These are phyloP conservation scores for Polymixis lichenea DNA, from an alignment of 2,888 invertebrate species.

Conservation along the genomic window DNA sequence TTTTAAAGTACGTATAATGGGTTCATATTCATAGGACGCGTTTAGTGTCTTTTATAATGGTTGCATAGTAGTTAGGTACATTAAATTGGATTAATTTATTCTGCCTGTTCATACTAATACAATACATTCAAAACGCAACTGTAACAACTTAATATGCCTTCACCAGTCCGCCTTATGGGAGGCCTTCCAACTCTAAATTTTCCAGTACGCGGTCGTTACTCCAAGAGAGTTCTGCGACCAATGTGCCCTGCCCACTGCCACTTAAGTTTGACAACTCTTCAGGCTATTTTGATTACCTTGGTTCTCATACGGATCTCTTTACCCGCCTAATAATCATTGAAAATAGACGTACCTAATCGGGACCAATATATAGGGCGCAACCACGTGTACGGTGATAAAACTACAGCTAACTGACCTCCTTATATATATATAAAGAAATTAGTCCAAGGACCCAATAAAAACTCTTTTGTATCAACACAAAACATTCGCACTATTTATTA, in stretches of 20 bases:
- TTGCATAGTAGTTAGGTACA: not conserved
- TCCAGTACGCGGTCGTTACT: no score
- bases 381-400: slow-evolving; percentile 22
- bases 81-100: no score
- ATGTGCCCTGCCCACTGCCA: no score
- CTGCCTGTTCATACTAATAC: no score
- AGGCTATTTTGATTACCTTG: no score
- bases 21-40: slow-evolving; percentile 4
- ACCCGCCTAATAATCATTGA: not conserved
- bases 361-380: not conserved
- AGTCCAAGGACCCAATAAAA: slow-evolving; percentile 38
- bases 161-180: no score
- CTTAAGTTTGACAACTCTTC: no score
- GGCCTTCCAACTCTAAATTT: no score
- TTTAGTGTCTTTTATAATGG: not conserved
- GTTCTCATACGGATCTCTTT: no score
- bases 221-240: no score
- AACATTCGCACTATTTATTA: slow-evolving; percentile 49
- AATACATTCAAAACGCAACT: no score
- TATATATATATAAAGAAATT: slow-evolving; percentile 36
- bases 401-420: slow-evolving; percentile 17
- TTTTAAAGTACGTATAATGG: slow-evolving; percentile 6
- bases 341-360: not conserved
- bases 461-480: slow-evolving; percentile 31
- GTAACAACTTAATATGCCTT: no score